Evolutionary conservation across 1,140 invertebrate genomes (phyloP).

Genomic region (Solenopsis fugax): DNA sequence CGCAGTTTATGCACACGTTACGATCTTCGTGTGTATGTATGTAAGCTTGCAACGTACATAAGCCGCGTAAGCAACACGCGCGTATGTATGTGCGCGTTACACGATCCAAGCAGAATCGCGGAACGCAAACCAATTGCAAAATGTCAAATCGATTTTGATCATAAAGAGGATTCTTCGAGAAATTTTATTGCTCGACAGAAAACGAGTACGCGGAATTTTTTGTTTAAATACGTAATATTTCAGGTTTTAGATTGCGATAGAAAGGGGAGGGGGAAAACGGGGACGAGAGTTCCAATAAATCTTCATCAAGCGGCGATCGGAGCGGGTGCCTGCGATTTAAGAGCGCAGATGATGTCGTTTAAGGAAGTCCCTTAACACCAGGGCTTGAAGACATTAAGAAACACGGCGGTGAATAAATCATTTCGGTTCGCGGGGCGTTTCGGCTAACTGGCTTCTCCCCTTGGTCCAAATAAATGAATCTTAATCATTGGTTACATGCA

Average conservation of each 20-base stretch:
- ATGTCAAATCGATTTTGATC: neutral
- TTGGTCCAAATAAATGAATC: conserved; percentile 57
- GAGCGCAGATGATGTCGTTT: conserved; percentile 35
- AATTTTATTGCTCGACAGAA: conserved; percentile 1
- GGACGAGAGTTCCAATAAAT: conserved; percentile 52
- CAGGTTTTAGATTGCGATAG: neutral
- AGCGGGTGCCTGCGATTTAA: conserved; percentile 49
- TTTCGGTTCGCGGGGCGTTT: conserved; percentile 36
- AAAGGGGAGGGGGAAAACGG: neutral
- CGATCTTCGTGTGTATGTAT: conserved; percentile 71
- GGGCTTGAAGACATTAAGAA: conserved; percentile 54
- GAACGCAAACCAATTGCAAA: neutral
- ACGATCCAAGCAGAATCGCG: neutral
- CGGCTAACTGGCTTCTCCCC: conserved; percentile 24
- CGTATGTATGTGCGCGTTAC: conserved; percentile 9
- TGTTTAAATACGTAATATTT: neutral
- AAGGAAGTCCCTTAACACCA: conserved; percentile 34
- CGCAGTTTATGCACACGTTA: conserved; percentile 85
- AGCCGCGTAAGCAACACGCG: conserved; percentile 56
- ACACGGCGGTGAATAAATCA: conserved; percentile 57
- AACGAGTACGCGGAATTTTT: neutral
- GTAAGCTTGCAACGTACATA: conserved; percentile 57
- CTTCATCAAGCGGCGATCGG: conserved; percentile 44
- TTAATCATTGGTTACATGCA: conserved; percentile 56
- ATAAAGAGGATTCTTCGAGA: neutral